Base-by-base conservation (phyloP, 2,113 vertebrate species). In the Platichthys stellatus region DNA sequence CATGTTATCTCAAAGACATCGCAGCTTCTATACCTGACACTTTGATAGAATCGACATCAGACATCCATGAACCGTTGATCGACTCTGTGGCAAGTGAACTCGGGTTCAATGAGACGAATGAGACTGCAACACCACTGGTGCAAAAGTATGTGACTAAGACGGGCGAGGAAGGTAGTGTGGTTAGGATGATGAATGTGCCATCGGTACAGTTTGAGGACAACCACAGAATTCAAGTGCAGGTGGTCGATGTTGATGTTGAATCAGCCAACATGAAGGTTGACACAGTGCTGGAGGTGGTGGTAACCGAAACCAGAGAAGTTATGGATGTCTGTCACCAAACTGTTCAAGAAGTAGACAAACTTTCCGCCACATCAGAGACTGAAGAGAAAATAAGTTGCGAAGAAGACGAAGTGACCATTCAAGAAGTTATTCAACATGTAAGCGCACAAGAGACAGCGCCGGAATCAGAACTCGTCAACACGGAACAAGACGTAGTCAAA, bases 381-480 rank as follows among this genome's bases (percentile, higher is more conserved):
- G 84, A 92, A 54, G 69, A 87, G 49, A 73, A 69, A 69, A 1
- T 82, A 4, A 61, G 89, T 62, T 74, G 93, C 67, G 88, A 92
- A 1, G 89, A 94, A 83, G 93, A 88, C 69, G 86, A 86, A 0
- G 86, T 86, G 74, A 78, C 91, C 5, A 89, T 95, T 38, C n/a
- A 94, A 60, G 93, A 92, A 1, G 82, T 93, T 2, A 90, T 93
- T 81, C 93, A 94, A 86, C 93, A 94, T 0, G 90, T 88, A n/a
- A 89, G 68, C 47, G 57, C 95, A 38, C 70, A 60, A 47, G 87
- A 83, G 49, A 63, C 80, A 2, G 11, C n/a, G 53, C 80, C 89
- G 62, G 87, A 92, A 61, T 57, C 60, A 28, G 62, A 4, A n/a
- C n/a, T 2, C 35, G 21, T 12, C 23, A 43, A 35, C 2, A 17